A percentile compares a stretch with the other conserved stretches of the same genome.
Evolutionary conservation across 2,113 vertebrate genomes (phyloP).

Genomic region (Hyla sarda): DNA sequence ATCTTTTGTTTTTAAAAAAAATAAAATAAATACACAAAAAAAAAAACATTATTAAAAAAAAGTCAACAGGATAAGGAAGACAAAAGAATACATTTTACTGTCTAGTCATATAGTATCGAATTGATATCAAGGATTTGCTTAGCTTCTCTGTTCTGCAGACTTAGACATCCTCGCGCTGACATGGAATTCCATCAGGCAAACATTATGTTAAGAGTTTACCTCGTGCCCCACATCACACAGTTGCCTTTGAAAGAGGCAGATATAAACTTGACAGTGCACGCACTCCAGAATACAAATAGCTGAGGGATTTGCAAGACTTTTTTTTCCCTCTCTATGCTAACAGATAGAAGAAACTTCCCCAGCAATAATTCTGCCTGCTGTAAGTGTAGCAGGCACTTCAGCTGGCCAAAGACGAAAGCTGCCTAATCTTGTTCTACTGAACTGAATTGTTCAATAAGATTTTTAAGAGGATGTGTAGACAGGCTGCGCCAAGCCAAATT

Average conservation of each 20-base stretch:
- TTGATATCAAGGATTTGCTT: constrained; percentile 15
- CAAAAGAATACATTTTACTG: neutral
- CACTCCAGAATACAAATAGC: constrained; percentile 51
- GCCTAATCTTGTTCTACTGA: constrained; percentile 72
- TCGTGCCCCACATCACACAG: constrained; percentile 2
- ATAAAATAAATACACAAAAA: too few relatives aligned
- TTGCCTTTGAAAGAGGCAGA: constrained; percentile 59
- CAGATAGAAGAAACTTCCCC: constrained; percentile 64
- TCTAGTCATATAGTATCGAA: neutral
- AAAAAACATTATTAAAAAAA: neutral
- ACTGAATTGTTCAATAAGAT: constrained; percentile 72
- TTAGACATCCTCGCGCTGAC: neutral
- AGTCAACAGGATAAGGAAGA: neutral
- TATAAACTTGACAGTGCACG: constrained; percentile 65
- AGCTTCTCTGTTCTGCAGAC: constrained; percentile 48
- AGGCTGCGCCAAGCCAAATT: constrained; percentile 74
- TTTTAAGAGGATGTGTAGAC: constrained; percentile 71
- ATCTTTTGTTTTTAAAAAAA: neutral
- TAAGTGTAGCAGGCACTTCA: constrained; percentile 68
- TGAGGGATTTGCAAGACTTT: constrained; percentile 58
- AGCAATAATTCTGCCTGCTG: constrained; percentile 62
- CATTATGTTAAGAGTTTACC: constrained; percentile 58
- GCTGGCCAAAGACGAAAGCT: constrained; percentile 70
- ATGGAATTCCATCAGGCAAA: constrained; percentile 44
- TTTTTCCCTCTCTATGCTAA: constrained; percentile 48